A percentile compares a stretch with the other conserved stretches of the same genome.
Evolutionary conservation across 1,140 invertebrate species (phyloP).

Genomic region (Drosophila yakuba): DNA sequence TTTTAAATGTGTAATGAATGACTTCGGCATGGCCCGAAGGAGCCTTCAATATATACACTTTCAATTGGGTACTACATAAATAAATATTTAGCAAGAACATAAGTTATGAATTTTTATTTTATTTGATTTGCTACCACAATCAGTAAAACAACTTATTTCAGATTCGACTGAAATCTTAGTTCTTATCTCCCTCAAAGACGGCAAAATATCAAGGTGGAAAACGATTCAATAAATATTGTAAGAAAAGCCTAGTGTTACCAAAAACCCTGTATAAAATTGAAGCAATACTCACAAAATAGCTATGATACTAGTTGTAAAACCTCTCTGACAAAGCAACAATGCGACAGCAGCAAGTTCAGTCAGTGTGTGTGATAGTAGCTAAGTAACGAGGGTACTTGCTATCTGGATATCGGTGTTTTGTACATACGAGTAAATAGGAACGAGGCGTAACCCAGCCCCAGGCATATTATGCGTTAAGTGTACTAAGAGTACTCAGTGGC

Average conservation of each 20-base stretch:
- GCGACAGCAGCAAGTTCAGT: conserved; percentile 65
- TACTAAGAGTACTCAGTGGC: conserved; percentile 59
- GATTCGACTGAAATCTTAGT: conserved; percentile 45
- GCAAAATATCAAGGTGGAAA: conserved; percentile 56
- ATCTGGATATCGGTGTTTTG: conserved; percentile 31
- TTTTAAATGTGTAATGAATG: conserved; percentile 32
- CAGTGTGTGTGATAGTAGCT: conserved; percentile 69
- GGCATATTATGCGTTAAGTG: conserved; percentile 27
- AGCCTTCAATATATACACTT: conserved; percentile 47
- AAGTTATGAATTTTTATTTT: conserved; percentile 56
- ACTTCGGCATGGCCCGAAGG: conserved; percentile 44
- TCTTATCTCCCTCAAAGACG: conserved; percentile 23
- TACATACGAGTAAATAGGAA: conserved; percentile 17
- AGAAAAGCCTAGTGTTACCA: conserved; percentile 47
- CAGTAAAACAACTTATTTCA: conserved; percentile 64
- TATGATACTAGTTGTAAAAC: conserved; percentile 84
- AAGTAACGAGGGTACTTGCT: conserved; percentile 47
- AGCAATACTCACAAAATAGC: conserved; percentile 85
- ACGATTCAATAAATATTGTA: conserved; percentile 35
- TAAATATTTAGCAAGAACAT: conserved; percentile 62
- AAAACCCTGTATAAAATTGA: conserved; percentile 81
- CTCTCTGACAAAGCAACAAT: conserved; percentile 59
- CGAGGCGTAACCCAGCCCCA: conserved; percentile 27
- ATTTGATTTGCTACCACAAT: conserved; percentile 53
- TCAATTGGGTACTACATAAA: conserved; percentile 35